phyloP scores from a whole-genome alignment of 2,113 vertebrate species.

The Anhinga anhinga region DNA sequence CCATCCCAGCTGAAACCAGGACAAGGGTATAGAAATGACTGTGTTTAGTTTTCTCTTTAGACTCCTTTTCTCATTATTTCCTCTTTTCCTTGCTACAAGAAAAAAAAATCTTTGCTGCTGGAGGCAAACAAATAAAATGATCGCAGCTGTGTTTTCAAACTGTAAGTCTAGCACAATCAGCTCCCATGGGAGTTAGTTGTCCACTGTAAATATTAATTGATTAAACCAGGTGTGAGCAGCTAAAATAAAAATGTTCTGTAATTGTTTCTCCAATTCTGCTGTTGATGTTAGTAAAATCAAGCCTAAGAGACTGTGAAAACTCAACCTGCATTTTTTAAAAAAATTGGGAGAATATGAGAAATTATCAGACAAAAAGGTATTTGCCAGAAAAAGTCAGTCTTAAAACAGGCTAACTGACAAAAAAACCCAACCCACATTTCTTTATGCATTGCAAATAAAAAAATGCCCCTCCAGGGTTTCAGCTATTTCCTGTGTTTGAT shows the following conservation, averaged over 20 bases:
- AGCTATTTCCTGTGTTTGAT: neutral
- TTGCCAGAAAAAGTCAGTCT: neutral
- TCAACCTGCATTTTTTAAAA: neutral
- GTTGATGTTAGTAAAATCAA: neutral
- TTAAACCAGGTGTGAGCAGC: neutral
- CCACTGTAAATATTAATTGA: neutral
- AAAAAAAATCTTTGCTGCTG: neutral
- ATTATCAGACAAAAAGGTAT: neutral
- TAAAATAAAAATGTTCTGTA: neutral
- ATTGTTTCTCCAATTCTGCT: neutral
- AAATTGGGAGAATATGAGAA: neutral
- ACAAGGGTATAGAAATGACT: neutral
- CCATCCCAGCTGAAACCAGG: too few relatives aligned
- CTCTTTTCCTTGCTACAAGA: neutral
- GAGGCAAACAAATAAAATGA: neutral
- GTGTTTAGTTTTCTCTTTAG: neutral
- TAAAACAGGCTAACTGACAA: neutral
- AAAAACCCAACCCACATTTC: neutral
- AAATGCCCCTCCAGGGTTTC: neutral
- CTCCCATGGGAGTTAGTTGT: neutral
- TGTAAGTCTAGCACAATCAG: neutral
- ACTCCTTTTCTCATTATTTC: neutral
- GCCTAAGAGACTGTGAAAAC: neutral
- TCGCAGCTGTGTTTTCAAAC: neutral
- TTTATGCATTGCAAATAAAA: neutral